Evolutionary conservation across 92 coral and sea anemone genomes (phyloP), one percentile per base, ranked within the genome.

Genomic region (Phymanthus crucifer): DNA sequence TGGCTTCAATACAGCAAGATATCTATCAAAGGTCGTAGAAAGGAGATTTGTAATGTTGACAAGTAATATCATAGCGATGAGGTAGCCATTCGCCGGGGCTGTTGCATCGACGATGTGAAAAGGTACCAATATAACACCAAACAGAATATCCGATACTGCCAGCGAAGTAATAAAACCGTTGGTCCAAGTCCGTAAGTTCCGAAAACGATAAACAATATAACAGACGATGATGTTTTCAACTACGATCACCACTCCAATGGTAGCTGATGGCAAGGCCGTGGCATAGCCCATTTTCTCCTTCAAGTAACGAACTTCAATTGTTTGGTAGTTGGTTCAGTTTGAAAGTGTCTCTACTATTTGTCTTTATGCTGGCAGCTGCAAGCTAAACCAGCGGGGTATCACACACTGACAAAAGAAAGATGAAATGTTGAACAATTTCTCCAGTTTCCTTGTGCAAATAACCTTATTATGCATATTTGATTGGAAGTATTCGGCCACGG

Each of bases 11-110:
- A 87, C 88, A 24, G 91, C 91, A 4, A 87, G 32, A 61, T 83
- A 87, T 56, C 91, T 77, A 76, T 87, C 91, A 32, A 87, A 81
- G 23, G 91, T 87, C 0, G 83, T 81, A 13, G 88, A 81, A 14
- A 76, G 72, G 19, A 87, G 72, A 46, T 87, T 87, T 21, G 88
- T 82, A 17, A 87, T 79, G 78, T 87, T 87, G 18, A 83, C 91
- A 29, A 87, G 73, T 35, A 83, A 71, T 40, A 87, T 73, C 75
- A 87, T 79, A 5, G 91, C 83, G 33, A 83, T 71, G 5, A 87
- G 75, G 61, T 83, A 87, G 0, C 88, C 83, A 74, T 78, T 87
- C 9, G 85, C 88, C 2, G 35, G 46, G 17, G 83, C 72, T 9
- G 35, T 36, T 21, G 72, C 78, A 23, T 80, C 91, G 8, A 83